Conservation (phyloP, 2,113 vertebrate genomes). For the Callocephalon fimbriatum region DNA sequence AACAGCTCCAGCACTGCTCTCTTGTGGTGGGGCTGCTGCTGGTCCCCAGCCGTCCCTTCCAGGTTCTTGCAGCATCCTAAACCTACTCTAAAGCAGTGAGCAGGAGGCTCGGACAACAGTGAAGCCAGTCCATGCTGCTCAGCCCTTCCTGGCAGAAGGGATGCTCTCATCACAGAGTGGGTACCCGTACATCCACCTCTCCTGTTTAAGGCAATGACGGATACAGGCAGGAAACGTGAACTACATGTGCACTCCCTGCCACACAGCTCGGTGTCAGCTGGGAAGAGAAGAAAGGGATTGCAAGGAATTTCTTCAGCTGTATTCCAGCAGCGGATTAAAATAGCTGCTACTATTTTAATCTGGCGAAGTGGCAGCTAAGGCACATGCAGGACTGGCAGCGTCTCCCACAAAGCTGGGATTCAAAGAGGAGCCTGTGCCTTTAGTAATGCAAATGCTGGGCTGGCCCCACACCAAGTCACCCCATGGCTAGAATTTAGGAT, state of each 20-base stretch:
- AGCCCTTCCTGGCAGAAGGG: accelerated
- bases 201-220: background rate
- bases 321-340: conserved; percentile 38
- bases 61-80: background rate
- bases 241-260: background rate
- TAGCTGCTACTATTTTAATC: conserved; percentile 59
- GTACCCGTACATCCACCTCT: background rate
- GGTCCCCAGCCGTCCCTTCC: background rate
- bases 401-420: background rate
- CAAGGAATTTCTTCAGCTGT: conserved; percentile 13
- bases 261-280: background rate
- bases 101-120: background rate
- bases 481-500: background rate
- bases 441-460: background rate
- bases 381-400: conserved; percentile 25
- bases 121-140: accelerated
- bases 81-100: accelerated
- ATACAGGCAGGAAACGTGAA: background rate
- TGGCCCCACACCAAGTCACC: background rate
- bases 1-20: background rate
- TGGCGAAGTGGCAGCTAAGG: background rate
- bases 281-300: background rate
- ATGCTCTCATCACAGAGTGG: accelerated
- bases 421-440: conserved; percentile 1
- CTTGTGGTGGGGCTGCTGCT: background rate